Evolutionary conservation across 1,140 invertebrate species (phyloP).

Genomic region (Uloborus diversus): DNA sequence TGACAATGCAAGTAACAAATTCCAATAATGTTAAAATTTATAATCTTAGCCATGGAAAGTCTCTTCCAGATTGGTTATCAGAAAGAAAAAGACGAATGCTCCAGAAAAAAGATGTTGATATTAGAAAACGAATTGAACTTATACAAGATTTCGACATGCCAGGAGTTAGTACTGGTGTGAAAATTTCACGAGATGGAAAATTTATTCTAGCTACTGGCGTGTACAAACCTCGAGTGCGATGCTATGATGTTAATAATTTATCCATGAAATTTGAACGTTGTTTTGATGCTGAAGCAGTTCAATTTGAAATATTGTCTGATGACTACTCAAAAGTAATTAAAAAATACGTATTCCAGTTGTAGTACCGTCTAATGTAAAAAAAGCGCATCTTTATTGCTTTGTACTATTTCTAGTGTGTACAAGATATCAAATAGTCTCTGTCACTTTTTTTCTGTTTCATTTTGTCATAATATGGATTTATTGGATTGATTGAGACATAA

Average conservation of each 20-base stretch:
- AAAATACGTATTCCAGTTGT: no score
- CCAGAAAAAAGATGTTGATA: slow-evolving; percentile 90
- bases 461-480: no score
- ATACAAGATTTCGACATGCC: slow-evolving; percentile 99
- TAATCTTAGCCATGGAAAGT: slow-evolving; percentile 95
- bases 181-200: slow-evolving; percentile 89
- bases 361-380: no score
- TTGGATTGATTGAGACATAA: no score
- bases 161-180: slow-evolving; percentile 84
- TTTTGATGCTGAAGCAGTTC: slow-evolving; percentile 93
- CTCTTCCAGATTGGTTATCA: slow-evolving; percentile 94
- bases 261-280: slow-evolving; percentile 99
- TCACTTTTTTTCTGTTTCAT: no score
- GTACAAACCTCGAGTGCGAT: slow-evolving; percentile 96
- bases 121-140: slow-evolving; percentile 89
- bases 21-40: slow-evolving; percentile 97
- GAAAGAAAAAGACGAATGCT: slow-evolving; percentile 86
- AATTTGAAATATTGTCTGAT: slow-evolving; percentile 86
- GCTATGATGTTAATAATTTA: slow-evolving; percentile 95
- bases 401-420: no score
- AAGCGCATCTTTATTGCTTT: no score
- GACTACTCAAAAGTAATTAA: slow-evolving; percentile 85
- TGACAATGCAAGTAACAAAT: slow-evolving; percentile 68
- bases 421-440: no score
- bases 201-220: slow-evolving; percentile 89